Conservation (phyloP, 2,888 invertebrate species). For the Alloscopus bannaensis region DNA sequence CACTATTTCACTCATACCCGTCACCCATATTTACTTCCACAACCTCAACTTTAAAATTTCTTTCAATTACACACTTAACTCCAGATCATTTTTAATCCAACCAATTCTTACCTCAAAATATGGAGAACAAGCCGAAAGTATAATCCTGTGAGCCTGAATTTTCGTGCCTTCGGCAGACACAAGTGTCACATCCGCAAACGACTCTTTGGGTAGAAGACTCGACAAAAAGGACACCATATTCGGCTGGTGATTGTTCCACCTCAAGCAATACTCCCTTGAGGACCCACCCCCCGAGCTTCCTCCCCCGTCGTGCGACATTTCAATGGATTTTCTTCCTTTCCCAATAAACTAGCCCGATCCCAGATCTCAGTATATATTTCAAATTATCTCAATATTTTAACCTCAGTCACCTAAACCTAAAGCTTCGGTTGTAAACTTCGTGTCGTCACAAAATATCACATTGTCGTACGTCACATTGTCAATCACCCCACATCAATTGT, state of each 20-base stretch:
- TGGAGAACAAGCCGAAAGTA: slow-evolving; percentile 93
- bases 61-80: neutral
- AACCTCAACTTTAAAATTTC: neutral
- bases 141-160: slow-evolving; percentile 91
- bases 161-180: slow-evolving; percentile 91
- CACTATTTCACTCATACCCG: neutral
- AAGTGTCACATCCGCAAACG: slow-evolving; percentile 91
- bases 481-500: too few relatives aligned
- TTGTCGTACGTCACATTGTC: too few relatives aligned
- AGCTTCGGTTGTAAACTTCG: too few relatives aligned
- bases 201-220: slow-evolving; percentile 87
- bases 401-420: too few relatives aligned
- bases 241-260: slow-evolving; percentile 96
- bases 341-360: too few relatives aligned
- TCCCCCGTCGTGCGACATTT: slow-evolving; percentile 46
- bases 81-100: neutral
- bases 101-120: slow-evolving; percentile 85
- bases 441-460: too few relatives aligned
- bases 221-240: slow-evolving; percentile 94
- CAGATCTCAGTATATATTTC: too few relatives aligned
- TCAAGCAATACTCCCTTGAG: slow-evolving; percentile 81
- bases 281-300: slow-evolving; percentile 31
- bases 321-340: too few relatives aligned
- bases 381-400: too few relatives aligned
- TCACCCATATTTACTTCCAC: too few relatives aligned